Conservation (phyloP, 1,140 invertebrate genomes). For the Planococcus citri region DNA sequence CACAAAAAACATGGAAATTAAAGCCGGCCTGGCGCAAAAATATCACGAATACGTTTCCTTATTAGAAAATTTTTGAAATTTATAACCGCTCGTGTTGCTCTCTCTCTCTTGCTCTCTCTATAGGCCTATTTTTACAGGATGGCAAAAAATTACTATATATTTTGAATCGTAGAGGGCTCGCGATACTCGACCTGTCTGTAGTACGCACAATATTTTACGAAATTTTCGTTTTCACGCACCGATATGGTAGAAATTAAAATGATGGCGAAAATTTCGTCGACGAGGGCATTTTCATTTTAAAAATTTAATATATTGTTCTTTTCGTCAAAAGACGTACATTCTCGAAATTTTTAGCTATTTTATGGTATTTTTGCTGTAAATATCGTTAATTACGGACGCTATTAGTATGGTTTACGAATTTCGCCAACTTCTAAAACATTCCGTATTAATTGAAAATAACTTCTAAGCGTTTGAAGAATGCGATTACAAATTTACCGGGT, state of each 20-base stretch:
- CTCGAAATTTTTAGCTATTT: background rate
- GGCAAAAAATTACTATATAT: no score
- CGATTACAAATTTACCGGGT: background rate
- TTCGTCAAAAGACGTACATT: background rate
- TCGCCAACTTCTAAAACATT: background rate
- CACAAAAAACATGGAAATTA: no score
- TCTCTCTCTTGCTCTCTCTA: no score
- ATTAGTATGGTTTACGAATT: constrained; percentile 3
- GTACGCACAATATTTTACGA: no score
- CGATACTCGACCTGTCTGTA: no score
- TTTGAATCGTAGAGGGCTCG: no score
- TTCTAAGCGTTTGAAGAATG: constrained; percentile 7
- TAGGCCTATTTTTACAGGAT: no score
- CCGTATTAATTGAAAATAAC: background rate
- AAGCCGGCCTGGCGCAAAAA: no score
- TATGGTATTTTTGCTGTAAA: background rate
- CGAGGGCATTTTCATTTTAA: background rate
- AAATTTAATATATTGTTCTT: background rate
- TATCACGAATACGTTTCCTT: no score
- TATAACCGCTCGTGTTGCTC: no score
- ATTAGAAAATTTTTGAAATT: no score
- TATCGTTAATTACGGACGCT: background rate
- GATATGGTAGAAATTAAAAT: background rate
- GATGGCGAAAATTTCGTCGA: background rate
- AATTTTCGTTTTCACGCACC: background rate